These are phyloP conservation scores for Dilophus febrilis DNA, from an alignment of 2,888 invertebrate genomes.

Conservation along the genomic window DNA sequence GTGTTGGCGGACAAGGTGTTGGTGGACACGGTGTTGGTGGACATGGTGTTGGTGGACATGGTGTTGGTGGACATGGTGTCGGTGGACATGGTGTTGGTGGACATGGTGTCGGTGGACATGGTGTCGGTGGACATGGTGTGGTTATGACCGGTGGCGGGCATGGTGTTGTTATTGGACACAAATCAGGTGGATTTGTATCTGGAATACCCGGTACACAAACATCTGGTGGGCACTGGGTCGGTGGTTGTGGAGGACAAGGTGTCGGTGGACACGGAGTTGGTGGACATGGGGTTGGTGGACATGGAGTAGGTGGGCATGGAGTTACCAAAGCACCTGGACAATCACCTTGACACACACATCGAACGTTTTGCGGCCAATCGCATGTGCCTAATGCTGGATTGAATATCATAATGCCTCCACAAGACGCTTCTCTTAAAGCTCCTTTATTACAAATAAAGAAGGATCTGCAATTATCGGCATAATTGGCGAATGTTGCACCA, in stretches of 20 bases:
- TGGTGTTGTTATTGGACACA: too few species aligned
- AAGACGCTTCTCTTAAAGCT: background rate
- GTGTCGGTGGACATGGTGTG: too few species aligned
- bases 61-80: too few species aligned
- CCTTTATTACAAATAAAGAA: background rate
- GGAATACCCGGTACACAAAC: background rate
- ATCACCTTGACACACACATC: background rate
- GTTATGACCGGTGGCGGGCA: too few species aligned
- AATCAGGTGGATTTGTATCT: background rate
- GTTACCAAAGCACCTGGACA: background rate
- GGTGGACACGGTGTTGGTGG: too few species aligned
- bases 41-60: too few species aligned
- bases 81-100: too few species aligned
- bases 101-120: too few species aligned
- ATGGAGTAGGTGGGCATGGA: background rate
- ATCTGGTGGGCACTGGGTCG: background rate
- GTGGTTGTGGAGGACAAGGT: background rate
- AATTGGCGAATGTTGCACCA: background rate
- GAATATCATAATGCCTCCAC: background rate
- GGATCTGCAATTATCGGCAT: background rate
- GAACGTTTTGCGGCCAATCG: background rate
- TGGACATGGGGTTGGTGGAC: background rate
- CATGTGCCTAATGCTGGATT: background rate
- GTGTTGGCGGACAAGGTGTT: too few species aligned
- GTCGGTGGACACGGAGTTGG: background rate